These are phyloP conservation scores for Rhabdomys dilectus DNA, from an alignment of 2,113 vertebrate species.

Conservation along the genomic window DNA sequence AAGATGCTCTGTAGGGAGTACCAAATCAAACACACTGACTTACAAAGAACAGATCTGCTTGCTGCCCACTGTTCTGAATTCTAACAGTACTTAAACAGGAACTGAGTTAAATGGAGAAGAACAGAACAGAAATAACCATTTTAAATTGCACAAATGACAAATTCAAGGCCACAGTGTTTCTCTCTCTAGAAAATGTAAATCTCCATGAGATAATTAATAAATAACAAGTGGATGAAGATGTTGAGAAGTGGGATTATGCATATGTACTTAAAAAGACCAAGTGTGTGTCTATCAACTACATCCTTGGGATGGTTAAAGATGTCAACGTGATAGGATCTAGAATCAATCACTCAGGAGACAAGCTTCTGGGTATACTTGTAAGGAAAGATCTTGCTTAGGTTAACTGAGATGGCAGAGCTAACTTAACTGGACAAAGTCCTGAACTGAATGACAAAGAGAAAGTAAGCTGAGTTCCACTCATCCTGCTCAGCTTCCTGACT, in stretches of 20 bases:
- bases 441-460: neutral
- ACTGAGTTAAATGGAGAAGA: neutral
- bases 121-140: neutral
- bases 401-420: no score
- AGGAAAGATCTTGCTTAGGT: neutral
- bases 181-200: neutral
- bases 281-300: fast-evolving
- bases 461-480: neutral
- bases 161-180: neutral
- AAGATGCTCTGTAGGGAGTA: fast-evolving
- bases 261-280: neutral
- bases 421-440: neutral
- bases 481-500: neutral
- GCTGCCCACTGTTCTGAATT: neutral
- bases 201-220: neutral
- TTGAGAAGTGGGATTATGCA: neutral
- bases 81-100: neutral
- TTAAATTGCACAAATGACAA: neutral
- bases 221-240: neutral
- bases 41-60: neutral
- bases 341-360: neutral
- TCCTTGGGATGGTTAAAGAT: neutral
- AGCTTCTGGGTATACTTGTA: neutral
- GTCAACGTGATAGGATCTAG: neutral
- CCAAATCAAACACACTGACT: neutral